phyloP scores from a whole-genome alignment of 2,797 vertebrate genomes.

The Enteromius mattozi region DNA sequence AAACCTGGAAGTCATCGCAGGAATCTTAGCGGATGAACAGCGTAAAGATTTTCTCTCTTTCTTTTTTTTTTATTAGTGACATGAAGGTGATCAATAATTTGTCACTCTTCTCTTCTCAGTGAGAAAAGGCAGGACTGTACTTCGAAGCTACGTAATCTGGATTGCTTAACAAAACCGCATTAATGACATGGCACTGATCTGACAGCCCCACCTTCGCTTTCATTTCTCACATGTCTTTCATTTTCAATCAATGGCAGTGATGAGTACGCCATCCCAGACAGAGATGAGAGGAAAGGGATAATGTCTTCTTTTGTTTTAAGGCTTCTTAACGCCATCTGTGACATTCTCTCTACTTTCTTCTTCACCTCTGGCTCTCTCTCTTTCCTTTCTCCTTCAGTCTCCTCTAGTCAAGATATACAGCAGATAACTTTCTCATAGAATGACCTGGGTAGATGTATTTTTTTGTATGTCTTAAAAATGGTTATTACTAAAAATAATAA shows the following conservation, averaged over 20 bases:
- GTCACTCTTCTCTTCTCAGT: constrained; percentile 75
- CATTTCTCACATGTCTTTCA: constrained; percentile 83
- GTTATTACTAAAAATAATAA: neutral
- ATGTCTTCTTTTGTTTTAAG: constrained; percentile 81
- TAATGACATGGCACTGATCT: constrained; percentile 81
- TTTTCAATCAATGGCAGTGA: constrained; percentile 80
- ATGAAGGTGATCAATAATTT: constrained; percentile 77
- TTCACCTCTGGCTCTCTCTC: constrained; percentile 49
- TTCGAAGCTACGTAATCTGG: constrained; percentile 77
- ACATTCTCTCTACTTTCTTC: constrained; percentile 61
- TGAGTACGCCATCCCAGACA: constrained; percentile 75
- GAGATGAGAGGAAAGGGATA: constrained; percentile 77
- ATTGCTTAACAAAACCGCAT: constrained; percentile 82
- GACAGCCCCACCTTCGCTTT: constrained; percentile 71
- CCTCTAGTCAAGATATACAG: constrained; percentile 28
- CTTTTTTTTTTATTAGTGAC: constrained; percentile 53
- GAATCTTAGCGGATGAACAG: constrained; percentile 69
- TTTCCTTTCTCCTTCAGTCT: constrained; percentile 28
- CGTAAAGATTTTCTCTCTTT: constrained; percentile 51
- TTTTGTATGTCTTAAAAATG: neutral
- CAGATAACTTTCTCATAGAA: constrained; percentile 49
- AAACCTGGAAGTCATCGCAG: constrained; percentile 69
- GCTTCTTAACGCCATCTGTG: constrained; percentile 73
- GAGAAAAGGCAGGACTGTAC: constrained; percentile 78
- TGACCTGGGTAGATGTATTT: constrained; percentile 15